These are phyloP conservation scores for Sclerurus mexicanus DNA, from an alignment of 2,113 vertebrate species.

Conservation along the genomic window DNA sequence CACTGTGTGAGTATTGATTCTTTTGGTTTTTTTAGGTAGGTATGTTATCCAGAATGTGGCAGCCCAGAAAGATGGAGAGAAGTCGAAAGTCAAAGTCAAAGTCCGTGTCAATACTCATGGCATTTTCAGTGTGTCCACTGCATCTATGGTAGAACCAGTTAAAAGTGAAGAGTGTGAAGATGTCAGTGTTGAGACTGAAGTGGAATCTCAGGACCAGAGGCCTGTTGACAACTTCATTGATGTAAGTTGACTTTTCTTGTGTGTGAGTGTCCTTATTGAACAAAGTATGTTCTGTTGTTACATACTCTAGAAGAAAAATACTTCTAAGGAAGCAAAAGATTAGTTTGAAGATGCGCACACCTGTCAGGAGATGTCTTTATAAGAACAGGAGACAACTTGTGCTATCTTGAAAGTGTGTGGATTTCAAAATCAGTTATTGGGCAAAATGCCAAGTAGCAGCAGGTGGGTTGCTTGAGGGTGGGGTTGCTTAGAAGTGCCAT, in stretches of 20 bases:
- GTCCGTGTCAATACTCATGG: constrained; percentile 79
- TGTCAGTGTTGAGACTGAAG: constrained; percentile 57
- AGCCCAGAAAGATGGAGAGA: constrained; percentile 81
- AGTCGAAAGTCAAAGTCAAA: constrained; percentile 82
- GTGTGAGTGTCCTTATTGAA: neutral
- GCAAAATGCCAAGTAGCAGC: neutral
- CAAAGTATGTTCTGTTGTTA: neutral
- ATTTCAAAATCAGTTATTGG: neutral
- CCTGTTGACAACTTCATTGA: constrained; percentile 58
- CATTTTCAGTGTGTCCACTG: constrained; percentile 81
- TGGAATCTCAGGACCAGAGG: constrained; percentile 64
- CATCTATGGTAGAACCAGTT: constrained; percentile 78
- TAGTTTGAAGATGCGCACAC: neutral
- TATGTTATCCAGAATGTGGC: constrained; percentile 81
- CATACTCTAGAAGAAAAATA: neutral
- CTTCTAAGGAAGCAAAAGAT: neutral
- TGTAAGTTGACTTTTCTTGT: constrained; percentile 63
- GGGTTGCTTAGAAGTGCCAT: neutral
- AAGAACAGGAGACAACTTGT: neutral
- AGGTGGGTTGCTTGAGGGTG: neutral
- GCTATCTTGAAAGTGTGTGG: neutral
- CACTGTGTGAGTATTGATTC: neutral
- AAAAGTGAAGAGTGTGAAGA: constrained; percentile 70
- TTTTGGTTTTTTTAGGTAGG: constrained; percentile 66
- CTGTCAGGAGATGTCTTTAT: neutral